Evolutionary conservation across 2,113 vertebrate species (phyloP).

Genomic region (Larimichthys polyactis): DNA sequence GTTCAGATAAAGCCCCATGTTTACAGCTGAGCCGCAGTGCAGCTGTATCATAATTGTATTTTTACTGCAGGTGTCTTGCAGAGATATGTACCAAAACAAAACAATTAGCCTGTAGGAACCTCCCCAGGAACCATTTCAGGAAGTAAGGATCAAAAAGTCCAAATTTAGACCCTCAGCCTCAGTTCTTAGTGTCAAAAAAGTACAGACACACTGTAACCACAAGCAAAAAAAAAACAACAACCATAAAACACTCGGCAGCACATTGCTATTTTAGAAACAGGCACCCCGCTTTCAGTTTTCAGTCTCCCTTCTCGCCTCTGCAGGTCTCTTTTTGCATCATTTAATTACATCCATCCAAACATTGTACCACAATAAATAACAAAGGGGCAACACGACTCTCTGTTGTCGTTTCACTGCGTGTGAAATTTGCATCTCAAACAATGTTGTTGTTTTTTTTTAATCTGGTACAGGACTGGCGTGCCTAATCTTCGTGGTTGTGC

Average conservation of each 20-base stretch:
- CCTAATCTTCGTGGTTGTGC: constrained; percentile 6
- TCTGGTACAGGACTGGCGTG: background rate
- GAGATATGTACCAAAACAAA: constrained; percentile 18
- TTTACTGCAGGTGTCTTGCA: background rate
- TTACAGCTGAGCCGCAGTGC: background rate
- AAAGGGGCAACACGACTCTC: background rate
- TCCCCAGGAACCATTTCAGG: background rate
- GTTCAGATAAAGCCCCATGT: background rate
- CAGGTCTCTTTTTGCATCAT: constrained; percentile 19
- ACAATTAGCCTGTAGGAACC: constrained; percentile 7
- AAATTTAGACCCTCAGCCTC: constrained; percentile 2
- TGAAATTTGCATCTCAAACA: constrained; percentile 17
- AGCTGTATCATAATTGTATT: background rate
- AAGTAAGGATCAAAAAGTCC: background rate
- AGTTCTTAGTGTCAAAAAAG: background rate
- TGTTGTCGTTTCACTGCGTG: background rate
- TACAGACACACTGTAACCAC: background rate
- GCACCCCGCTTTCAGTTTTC: background rate
- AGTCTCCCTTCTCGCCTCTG: background rate
- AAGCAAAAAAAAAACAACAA: background rate
- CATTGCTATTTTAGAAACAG: constrained; percentile 1
- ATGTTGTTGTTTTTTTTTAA: background rate
- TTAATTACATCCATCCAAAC: constrained; percentile 17
- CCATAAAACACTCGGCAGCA: background rate
- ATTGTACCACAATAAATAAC: background rate